Evolutionary conservation across 2,888 invertebrate species (phyloP), one percentile per base, ranked within the genome.

Genomic region (Norana najaformis): DNA sequence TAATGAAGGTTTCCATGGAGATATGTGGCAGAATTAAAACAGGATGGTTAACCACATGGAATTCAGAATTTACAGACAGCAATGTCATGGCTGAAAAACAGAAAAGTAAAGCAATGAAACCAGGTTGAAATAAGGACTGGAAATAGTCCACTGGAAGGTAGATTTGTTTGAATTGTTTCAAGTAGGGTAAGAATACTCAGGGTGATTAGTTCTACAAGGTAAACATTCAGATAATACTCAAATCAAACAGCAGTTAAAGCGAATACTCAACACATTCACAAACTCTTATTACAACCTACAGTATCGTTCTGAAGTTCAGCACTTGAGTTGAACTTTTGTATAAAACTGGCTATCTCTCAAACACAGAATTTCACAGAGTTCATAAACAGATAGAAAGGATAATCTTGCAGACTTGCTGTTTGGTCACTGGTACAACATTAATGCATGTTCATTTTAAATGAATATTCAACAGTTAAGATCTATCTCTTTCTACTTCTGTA

Each of bases 381-480:
- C 11, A 23, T 20, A 1, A 69, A 69, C 69, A n/a, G 69, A 69
- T 16, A n/a, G 30, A 69, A 69, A 69, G 69, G n/a, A n/a, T 8
- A 69, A 69, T 69, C n/a, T n/a, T 13, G 30, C 2, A 23, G 30
- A 53, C 30, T 53, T 53, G n/a, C n/a, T n/a, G n/a, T n/a, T n/a
- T n/a, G 53, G 53, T 30, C 53, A 53, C 23, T 23, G 53, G 23
- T 11, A 69, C 13, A n/a, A 8, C 13, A n/a, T 69, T n/a, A 69
- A 69, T n/a, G n/a, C 69, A 69, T 69, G n/a, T 69, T 69, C 69
- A 69, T n/a, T 69, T 69, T 69, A 69, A n/a, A 69, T 69, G 69
- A 47, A 23, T 47, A 69, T n/a, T 13, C 14, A 69, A 69, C 69
- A 69, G 69, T n/a, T 69, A 30, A 30, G n/a, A n/a, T 30, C 69